Percentiles rank a stretch among this genome's conserved stretches.
Conservation (phyloP, 2,797 vertebrate genomes). For the Crypturellus tataupa region DNA sequence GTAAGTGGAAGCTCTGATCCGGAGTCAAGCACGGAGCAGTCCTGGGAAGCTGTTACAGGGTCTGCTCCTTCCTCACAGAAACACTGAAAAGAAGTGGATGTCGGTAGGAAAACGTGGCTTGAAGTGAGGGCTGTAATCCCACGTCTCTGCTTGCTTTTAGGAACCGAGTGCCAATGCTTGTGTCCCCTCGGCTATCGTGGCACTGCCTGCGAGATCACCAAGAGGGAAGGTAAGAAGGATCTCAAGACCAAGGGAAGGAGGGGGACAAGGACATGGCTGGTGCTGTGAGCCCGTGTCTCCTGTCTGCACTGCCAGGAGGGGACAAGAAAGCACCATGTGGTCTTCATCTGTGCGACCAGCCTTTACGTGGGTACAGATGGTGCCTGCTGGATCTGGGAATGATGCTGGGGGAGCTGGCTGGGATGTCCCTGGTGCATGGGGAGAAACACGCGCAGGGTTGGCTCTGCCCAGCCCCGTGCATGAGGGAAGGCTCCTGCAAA, state of each 20-base stretch:
- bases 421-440: not conserved
- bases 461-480: not conserved
- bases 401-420: not conserved
- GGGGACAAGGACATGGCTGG: too few species aligned
- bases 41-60: not conserved
- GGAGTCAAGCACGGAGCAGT: accelerated
- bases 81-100: not conserved
- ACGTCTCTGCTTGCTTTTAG: constrained; percentile 73
- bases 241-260: not conserved
- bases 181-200: constrained; percentile 89
- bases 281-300: not conserved
- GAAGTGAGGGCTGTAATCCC: not conserved
- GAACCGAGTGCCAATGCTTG: constrained; percentile 88
- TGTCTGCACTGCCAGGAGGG: not conserved
- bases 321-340: not conserved
- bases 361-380: not conserved
- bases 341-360: not conserved
- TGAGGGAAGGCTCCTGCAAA: not conserved
- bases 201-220: constrained; percentile 86
- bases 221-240: constrained; percentile 77
- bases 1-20: not conserved
- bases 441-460: not conserved
- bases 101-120: not conserved
- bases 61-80: not conserved
- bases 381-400: not conserved